Base-by-base conservation (phyloP, 2,888 invertebrate species). In the Dendrolimus houi region DNA sequence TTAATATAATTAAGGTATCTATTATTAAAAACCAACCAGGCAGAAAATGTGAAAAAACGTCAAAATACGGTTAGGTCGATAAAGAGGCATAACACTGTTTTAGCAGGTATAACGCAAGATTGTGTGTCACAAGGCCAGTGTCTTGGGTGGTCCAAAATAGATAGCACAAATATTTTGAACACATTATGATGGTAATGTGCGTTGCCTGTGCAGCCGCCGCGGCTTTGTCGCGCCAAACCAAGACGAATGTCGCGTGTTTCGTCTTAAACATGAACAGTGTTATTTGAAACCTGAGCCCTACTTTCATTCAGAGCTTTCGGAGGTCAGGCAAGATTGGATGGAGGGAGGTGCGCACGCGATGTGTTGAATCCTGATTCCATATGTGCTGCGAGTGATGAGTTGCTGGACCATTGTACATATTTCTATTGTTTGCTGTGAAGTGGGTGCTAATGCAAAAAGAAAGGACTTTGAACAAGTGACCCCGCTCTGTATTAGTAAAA, bases 101-200 rank as follows among this genome's bases (percentile, higher is more conserved):
- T 47, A 47, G 47, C 47, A 80, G 64, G 58, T 86, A 83, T 77
- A 54, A 67, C 74, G 78, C 79, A 77, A 81, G 79, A 87, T 87
- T 82, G 68, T 75, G 72, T 87, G 85, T 82, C 85, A 76, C 73
- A 74, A 54, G 53, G 64, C 70, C 63, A 62, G 73, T 59, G 62
- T 47, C 77, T 59, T 88, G 90, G 90, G 90, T 90, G 90, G 90
- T 87, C 90, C 71, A 62, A 69, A 76, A 77, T 77, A 81, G 79
- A 87, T 85, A 80, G 82, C 85, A 85, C 77, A 83, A 83, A 85
- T 79, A 86, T 85, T 85, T 85, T 84, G 78, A 81, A 74, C 80
- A 83, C 75, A 89, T 90, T 90, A 84, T 88, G 75, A 90, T 90
- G 87, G 80, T 80, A 89, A 90, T 90, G 72, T 67, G 77, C 69